Base-by-base conservation (phyloP, 2,888 invertebrate species). In the Crematogaster levior region DNA sequence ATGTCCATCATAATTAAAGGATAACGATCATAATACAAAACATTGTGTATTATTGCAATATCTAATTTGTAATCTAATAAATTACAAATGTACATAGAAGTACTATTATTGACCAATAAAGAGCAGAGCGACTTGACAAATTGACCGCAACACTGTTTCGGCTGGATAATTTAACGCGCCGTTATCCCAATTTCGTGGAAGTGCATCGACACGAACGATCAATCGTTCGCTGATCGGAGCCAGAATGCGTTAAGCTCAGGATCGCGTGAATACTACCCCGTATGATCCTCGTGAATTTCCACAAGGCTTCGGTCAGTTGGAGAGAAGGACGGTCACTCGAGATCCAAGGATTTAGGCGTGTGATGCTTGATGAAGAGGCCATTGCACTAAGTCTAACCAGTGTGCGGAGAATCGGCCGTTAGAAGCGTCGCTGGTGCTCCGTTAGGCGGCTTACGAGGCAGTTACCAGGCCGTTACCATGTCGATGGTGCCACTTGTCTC, bases 281-380 rank as follows among this genome's bases (percentile, higher is more conserved):
- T 80, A 65, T 66, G 81, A 84, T 65, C 80, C 84, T 86, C 84
- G 83, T 88, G 88, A 88, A 90, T 89, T 85, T 86, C 85, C 86
- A 89, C 88, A 65, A 70, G 43, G 72, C 77, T 87, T 70, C 56
- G 82, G 82, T 87, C 88, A 61, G 84, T 84, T 66, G 68, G 85
- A 83, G 86, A 84, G 86, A 80, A 83, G 82, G 60, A 74, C 79
- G 79, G 84, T 89, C 85, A 84, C 83, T 85, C 83, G 73, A 83
- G 74, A 86, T 85, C 80, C 77, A 84, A 90, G 91, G 90, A 90
- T 91, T 89, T 88, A 85, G 88, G 87, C 91, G 90, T 90, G 92
- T 91, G 93, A 92, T 92, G 91, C 92, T 91, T 92, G 92, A 93
- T 93, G 93, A 92, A 92, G 92, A 87, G 93, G 88, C 88, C 89